Conservation (phyloP, 2,113 vertebrate species). For the Cochlearius cochlearius region DNA sequence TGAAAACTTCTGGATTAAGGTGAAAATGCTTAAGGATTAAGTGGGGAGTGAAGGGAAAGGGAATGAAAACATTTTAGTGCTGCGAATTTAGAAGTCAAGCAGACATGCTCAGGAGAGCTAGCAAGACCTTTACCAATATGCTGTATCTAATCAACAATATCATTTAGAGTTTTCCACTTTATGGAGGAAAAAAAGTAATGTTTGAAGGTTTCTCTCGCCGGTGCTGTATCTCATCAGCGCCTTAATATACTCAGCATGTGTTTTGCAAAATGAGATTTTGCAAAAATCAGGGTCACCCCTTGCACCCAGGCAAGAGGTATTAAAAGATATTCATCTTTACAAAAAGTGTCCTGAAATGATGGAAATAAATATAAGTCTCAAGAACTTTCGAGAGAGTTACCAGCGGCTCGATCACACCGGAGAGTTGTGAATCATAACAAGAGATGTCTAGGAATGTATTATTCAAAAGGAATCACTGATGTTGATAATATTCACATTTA, state of each 20-base stretch:
- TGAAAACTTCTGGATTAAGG: constrained; percentile 68
- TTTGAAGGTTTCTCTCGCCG: constrained; percentile 26
- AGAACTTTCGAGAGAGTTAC: constrained; percentile 20
- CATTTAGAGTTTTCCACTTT: constrained; percentile 50
- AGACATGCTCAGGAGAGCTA: constrained; percentile 37
- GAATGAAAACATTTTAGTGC: constrained; percentile 52
- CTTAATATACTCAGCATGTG: constrained; percentile 31
- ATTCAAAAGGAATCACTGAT: not conserved
- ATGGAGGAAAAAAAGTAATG: constrained; percentile 36
- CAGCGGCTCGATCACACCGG: not conserved
- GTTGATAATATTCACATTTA: not conserved
- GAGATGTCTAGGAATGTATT: not conserved
- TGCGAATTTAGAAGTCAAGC: constrained; percentile 55
- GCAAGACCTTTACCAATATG: constrained; percentile 43
- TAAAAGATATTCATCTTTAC: constrained; percentile 47
- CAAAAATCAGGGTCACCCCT: constrained; percentile 11
- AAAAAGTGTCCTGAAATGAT: constrained; percentile 16
- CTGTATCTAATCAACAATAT: constrained; percentile 50
- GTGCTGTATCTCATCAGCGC: constrained; percentile 31
- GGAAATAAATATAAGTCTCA: constrained; percentile 12
- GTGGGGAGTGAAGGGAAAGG: constrained; percentile 47
- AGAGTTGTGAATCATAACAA: not conserved
- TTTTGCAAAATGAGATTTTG: constrained; percentile 49
- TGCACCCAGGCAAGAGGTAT: constrained; percentile 5
- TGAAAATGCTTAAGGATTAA: constrained; percentile 69